A percentile compares a stretch with the other conserved stretches of the same genome.
Evolutionary conservation across 2,888 invertebrate species (phyloP).

Genomic region (Sinelater perroti): DNA sequence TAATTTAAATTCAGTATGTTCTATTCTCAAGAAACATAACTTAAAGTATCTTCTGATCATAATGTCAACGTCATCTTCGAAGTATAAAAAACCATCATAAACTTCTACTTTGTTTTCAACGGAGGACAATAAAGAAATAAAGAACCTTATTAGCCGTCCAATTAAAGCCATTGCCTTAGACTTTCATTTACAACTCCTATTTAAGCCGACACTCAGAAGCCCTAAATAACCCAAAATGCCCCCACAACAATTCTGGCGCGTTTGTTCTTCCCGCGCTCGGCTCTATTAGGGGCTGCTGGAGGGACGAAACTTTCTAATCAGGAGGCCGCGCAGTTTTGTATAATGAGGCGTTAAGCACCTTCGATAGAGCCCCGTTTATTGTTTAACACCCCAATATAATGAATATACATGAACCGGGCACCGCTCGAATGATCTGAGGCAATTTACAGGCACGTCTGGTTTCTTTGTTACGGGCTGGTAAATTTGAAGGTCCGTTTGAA

Average conservation of each 20-base stretch:
- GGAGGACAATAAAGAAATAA: slow-evolving; percentile 32
- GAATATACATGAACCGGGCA: slow-evolving; percentile 27
- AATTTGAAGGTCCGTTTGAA: too few species aligned
- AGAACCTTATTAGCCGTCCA: slow-evolving; percentile 30
- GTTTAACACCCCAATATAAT: slow-evolving; percentile 29
- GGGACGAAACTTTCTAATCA: slow-evolving; percentile 27
- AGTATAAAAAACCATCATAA: too few species aligned
- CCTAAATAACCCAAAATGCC: slow-evolving; percentile 23
- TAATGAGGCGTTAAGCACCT: slow-evolving; percentile 21
- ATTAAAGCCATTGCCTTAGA: slow-evolving; percentile 28
- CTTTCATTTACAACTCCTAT: slow-evolving; percentile 31
- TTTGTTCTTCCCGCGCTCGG: slow-evolving; percentile 25
- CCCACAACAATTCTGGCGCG: slow-evolving; percentile 15
- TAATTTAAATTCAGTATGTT: too few species aligned
- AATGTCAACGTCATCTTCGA: too few species aligned
- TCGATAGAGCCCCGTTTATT: slow-evolving; percentile 26
- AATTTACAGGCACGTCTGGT: not conserved
- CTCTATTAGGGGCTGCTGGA: slow-evolving; percentile 7
- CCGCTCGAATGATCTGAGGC: slow-evolving; percentile 8
- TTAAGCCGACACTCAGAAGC: slow-evolving; percentile 23
- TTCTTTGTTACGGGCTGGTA: too few species aligned
- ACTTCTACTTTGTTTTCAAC: too few species aligned
- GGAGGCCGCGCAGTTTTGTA: slow-evolving; percentile 25
- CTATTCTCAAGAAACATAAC: too few species aligned
- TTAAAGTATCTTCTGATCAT: too few species aligned